These are phyloP conservation scores for Chelmon rostratus DNA, from an alignment of 2,797 vertebrate genomes.

Conservation along the genomic window DNA sequence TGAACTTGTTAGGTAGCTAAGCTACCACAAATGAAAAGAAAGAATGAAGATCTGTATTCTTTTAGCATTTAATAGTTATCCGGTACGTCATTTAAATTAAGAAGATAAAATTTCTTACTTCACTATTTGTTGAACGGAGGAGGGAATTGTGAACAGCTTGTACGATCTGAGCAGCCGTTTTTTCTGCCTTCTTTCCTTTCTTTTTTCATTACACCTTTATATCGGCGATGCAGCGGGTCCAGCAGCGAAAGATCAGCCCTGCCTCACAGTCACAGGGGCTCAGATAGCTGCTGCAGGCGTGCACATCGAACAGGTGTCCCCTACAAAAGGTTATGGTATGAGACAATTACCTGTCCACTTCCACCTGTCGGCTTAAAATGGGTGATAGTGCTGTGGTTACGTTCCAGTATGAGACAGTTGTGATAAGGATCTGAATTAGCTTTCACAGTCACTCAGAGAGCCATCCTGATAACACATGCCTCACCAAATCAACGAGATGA, in stretches of 20 bases:
- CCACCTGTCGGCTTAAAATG: conserved; percentile 76
- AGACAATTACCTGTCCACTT: conserved; percentile 78
- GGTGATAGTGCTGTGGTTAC: conserved; percentile 72
- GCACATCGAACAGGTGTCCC: conserved; percentile 73
- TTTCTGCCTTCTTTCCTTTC: background rate
- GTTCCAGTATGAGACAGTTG: conserved; percentile 75
- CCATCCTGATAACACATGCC: conserved; percentile 79
- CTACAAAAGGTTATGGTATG: conserved; percentile 77
- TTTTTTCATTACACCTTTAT: conserved; percentile 32
- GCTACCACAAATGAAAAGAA: too few relatives aligned
- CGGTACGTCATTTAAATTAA: background rate
- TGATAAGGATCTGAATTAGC: conserved; percentile 87
- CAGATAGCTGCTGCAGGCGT: background rate
- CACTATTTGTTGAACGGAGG: background rate
- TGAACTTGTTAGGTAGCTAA: too few relatives aligned
- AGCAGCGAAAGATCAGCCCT: conserved; percentile 29
- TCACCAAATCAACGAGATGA: conserved; percentile 77
- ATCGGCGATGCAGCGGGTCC: conserved; percentile 4
- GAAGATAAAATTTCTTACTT: background rate
- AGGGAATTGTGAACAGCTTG: background rate
- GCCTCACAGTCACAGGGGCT: background rate
- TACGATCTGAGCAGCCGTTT: background rate
- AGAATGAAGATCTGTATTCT: too few relatives aligned
- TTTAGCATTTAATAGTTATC: too few relatives aligned
- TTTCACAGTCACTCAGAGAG: conserved; percentile 79